phyloP scores from a whole-genome alignment of 2,797 vertebrate genomes.

The Siniperca obscura region DNA sequence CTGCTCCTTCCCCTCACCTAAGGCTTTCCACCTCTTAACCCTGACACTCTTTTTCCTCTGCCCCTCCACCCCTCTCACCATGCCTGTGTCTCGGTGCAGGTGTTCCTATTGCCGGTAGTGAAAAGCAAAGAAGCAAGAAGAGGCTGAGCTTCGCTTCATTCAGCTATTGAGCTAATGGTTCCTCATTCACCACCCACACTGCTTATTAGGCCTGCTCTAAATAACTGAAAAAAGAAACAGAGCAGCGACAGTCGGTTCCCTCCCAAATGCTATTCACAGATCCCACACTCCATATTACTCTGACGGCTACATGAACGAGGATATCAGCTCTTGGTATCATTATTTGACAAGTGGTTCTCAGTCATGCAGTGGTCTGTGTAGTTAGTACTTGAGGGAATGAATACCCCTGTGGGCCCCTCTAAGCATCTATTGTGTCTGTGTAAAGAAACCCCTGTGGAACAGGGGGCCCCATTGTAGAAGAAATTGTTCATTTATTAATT shows the following conservation, averaged over 20 bases:
- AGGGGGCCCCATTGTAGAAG: slow-evolving; percentile 67
- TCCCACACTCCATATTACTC: slow-evolving; percentile 55
- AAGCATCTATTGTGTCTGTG: slow-evolving; percentile 78
- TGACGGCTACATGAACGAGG: slow-evolving; percentile 33
- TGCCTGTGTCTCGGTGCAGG: slow-evolving; percentile 63
- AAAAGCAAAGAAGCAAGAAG: slow-evolving; percentile 66
- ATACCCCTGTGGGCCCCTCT: slow-evolving; percentile 73
- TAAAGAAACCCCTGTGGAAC: slow-evolving; percentile 77
- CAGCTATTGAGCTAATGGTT: slow-evolving; percentile 80
- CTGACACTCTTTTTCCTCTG: slow-evolving; percentile 2
- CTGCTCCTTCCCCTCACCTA: slow-evolving; percentile 12
- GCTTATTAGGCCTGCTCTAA: slow-evolving; percentile 77
- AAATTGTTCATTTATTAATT: slow-evolving; percentile 86
- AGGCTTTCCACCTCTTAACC: slow-evolving; percentile 37
- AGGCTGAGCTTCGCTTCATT: slow-evolving; percentile 64
- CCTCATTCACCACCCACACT: slow-evolving; percentile 79
- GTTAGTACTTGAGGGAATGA: slow-evolving; percentile 77
- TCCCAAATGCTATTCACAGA: slow-evolving; percentile 70
- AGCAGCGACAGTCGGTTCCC: slow-evolving; percentile 60
- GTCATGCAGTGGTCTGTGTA: slow-evolving; percentile 65
- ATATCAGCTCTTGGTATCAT: slow-evolving; percentile 69
- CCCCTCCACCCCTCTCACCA: slow-evolving; percentile 25
- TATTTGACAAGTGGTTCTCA: slow-evolving; percentile 79
- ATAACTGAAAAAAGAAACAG: slow-evolving; percentile 69
- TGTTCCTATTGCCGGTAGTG: slow-evolving; percentile 68